Evolutionary conservation across 2,888 invertebrate genomes (phyloP).

Genomic region (Lamellibrachia columna): DNA sequence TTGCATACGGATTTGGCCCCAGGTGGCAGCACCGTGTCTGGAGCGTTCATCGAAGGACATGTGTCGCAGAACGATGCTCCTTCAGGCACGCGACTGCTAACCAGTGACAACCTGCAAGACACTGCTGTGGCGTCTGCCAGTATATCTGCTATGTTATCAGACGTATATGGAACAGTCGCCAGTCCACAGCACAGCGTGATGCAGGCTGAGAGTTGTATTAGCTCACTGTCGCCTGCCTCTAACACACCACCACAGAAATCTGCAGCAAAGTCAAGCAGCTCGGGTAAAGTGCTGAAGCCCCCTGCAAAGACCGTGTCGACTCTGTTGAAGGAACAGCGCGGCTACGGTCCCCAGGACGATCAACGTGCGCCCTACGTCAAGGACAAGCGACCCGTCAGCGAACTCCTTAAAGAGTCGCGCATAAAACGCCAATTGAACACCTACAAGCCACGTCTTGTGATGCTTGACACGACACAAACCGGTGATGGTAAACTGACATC

Average conservation of each 20-base stretch:
- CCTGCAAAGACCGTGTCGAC: slow-evolving; percentile 18
- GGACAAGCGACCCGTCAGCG: neutral
- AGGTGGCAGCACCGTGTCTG: neutral
- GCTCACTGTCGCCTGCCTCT: neutral
- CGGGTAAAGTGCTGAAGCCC: neutral
- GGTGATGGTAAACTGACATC: neutral
- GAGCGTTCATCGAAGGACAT: neutral
- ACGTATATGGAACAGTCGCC: neutral
- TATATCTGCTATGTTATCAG: neutral
- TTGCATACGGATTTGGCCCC: neutral
- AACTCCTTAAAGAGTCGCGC: slow-evolving; percentile 14
- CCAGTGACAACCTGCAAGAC: neutral
- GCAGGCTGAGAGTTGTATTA: neutral
- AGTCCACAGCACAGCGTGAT: neutral
- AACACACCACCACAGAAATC: neutral
- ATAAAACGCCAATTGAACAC: neutral
- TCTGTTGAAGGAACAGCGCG: slow-evolving; percentile 18
- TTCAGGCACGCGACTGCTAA: neutral
- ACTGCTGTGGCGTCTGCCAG: neutral
- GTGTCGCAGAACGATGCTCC: neutral
- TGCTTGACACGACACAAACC: neutral
- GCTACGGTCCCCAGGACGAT: neutral
- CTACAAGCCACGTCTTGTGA: neutral
- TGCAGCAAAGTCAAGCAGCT: neutral
- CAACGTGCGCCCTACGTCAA: neutral